A percentile compares a stretch with the other conserved stretches of the same genome.
Evolutionary conservation across 1,140 invertebrate genomes (phyloP).

Genomic region (Batillaria attramentaria): DNA sequence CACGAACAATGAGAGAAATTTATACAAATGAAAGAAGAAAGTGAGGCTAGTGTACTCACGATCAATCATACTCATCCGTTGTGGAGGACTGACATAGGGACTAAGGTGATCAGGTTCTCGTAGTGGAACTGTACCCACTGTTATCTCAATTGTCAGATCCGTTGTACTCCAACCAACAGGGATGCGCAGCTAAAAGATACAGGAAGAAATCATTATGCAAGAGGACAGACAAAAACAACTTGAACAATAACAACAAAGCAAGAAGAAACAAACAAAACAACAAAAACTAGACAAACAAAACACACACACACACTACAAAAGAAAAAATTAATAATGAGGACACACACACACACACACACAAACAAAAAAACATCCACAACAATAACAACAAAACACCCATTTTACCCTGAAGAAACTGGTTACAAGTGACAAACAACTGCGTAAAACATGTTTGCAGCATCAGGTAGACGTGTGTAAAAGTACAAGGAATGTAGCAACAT

Average conservation of each 20-base stretch:
- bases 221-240: neutral
- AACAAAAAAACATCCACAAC: neutral
- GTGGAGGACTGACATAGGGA: slow-evolving; percentile 13
- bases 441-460: too few species aligned
- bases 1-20: neutral
- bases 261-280: neutral
- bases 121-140: slow-evolving; percentile 22
- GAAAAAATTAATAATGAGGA: neutral
- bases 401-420: too few species aligned
- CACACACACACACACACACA: neutral
- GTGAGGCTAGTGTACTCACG: slow-evolving; percentile 15
- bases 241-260: neutral
- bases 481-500: too few species aligned
- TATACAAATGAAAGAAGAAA: neutral
- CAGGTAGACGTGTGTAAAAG: too few species aligned
- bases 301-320: neutral
- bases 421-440: too few species aligned
- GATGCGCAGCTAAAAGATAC: slow-evolving; percentile 14
- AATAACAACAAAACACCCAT: too few species aligned
- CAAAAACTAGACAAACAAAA: neutral
- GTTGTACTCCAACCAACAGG: slow-evolving; percentile 28
- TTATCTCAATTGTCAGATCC: slow-evolving; percentile 19
- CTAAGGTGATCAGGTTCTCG: slow-evolving; percentile 3
- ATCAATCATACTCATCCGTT: slow-evolving; percentile 24
- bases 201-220: neutral